These are phyloP conservation scores for Rhinichthys osculus DNA, from an alignment of 2,797 vertebrate genomes.

Conservation along the genomic window DNA sequence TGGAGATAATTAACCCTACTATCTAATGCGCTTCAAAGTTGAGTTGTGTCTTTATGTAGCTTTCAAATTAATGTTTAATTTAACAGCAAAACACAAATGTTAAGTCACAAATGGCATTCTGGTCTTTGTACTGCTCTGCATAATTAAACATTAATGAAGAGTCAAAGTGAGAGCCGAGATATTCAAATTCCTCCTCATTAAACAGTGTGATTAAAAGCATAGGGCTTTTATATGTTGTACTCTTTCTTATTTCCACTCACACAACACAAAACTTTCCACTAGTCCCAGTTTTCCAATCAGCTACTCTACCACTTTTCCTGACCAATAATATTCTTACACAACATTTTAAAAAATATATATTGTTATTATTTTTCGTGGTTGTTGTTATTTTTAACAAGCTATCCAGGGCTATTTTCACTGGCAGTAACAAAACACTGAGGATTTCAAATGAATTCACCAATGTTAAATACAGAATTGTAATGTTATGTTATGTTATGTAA, in stretches of 20 bases:
- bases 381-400: not conserved
- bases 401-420: not conserved
- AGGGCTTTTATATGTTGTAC: conserved; percentile 64
- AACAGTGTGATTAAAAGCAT: conserved; percentile 61
- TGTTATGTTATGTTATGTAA: not conserved
- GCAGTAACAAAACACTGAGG: not conserved
- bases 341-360: not conserved
- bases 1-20: conserved; percentile 74
- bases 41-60: conserved; percentile 71
- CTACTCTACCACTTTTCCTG: conserved; percentile 5
- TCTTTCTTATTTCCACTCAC: conserved; percentile 65
- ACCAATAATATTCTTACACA: not conserved
- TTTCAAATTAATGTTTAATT: conserved; percentile 76
- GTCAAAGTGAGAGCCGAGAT: conserved; percentile 69
- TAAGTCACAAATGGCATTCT: conserved; percentile 71
- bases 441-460: not conserved
- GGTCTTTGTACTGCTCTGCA: conserved; percentile 67
- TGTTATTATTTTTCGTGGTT: not conserved
- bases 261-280: conserved; percentile 55
- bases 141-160: conserved; percentile 75
- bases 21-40: conserved; percentile 68
- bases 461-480: not conserved
- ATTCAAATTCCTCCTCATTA: conserved; percentile 66
- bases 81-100: conserved; percentile 71
- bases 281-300: conserved; percentile 51